These are phyloP conservation scores for Oreochromis grahami DNA, from an alignment of 2,797 vertebrate genomes.

Conservation along the genomic window DNA sequence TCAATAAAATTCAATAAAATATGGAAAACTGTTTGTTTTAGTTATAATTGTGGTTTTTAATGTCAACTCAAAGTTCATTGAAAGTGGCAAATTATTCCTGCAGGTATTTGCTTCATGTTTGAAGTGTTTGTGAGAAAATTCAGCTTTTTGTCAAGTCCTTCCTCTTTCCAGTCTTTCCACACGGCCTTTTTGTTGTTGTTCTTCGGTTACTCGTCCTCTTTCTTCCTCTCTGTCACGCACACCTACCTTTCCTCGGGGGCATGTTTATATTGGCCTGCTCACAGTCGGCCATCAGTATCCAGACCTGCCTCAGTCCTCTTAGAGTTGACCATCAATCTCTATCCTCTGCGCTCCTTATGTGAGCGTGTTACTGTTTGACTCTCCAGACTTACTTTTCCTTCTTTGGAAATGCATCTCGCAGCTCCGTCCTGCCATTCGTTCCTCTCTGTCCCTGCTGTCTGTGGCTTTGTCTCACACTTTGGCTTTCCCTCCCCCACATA, in stretches of 20 bases:
- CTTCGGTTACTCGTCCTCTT: neutral
- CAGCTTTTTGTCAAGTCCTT: neutral
- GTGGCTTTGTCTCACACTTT: slow-evolving; percentile 1
- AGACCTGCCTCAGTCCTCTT: slow-evolving; percentile 8
- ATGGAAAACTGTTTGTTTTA: neutral
- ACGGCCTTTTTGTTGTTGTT: neutral
- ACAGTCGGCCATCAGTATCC: neutral
- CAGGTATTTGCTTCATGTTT: neutral
- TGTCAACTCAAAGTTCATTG: neutral
- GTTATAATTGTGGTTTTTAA: neutral
- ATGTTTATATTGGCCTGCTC: slow-evolving; percentile 24
- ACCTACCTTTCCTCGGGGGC: neutral
- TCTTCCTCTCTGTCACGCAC: neutral
- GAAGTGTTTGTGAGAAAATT: neutral
- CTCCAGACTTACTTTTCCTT: slow-evolving; percentile 57
- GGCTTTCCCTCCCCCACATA: slow-evolving; percentile 5
- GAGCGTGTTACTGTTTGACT: neutral
- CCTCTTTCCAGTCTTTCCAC: neutral
- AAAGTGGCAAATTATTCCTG: neutral
- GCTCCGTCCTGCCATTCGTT: neutral
- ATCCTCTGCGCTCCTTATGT: neutral
- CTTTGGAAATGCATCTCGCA: slow-evolving; percentile 55
- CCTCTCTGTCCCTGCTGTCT: slow-evolving; percentile 6
- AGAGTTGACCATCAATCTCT: slow-evolving; percentile 18
- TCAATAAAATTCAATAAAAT: neutral